phyloP scores from a whole-genome alignment of 2,113 vertebrate genomes.

The Seriola aureovittata region DNA sequence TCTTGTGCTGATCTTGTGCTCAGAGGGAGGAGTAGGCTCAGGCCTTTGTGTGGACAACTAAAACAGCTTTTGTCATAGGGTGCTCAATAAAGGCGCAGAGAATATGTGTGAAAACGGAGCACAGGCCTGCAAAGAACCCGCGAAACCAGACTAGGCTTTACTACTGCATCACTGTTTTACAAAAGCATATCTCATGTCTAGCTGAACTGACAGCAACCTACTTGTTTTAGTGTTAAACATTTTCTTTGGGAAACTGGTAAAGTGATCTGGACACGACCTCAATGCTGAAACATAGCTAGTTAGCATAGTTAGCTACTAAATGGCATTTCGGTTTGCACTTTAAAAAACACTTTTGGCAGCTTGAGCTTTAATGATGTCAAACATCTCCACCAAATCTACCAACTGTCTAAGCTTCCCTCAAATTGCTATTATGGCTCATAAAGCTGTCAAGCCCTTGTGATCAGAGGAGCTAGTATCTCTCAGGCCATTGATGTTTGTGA shows the following conservation, averaged over 20 bases:
- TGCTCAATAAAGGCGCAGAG: constrained; percentile 83
- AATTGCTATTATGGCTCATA: constrained; percentile 43
- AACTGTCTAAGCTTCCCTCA: constrained; percentile 43
- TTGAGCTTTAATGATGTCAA: constrained; percentile 8
- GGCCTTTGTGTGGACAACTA: constrained; percentile 85
- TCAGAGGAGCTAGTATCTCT: constrained; percentile 66
- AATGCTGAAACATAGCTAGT: neutral
- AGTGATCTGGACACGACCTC: constrained; percentile 21
- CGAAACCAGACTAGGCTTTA: constrained; percentile 68
- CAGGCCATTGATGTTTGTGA: constrained; percentile 57
- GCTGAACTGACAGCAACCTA: constrained; percentile 40
- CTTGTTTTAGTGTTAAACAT: constrained; percentile 67
- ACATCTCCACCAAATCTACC: constrained; percentile 22
- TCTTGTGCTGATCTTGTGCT: constrained; percentile 85
- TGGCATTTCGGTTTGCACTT: constrained; percentile 16
- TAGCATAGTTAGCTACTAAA: neutral
- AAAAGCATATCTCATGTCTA: constrained; percentile 67
- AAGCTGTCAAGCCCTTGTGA: constrained; percentile 40
- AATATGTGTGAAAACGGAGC: constrained; percentile 85
- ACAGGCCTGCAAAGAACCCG: constrained; percentile 72
- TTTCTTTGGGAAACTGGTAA: constrained; percentile 62
- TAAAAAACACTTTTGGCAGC: neutral
- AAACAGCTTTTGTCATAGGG: constrained; percentile 87
- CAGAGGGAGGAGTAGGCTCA: constrained; percentile 80
- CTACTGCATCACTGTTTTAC: constrained; percentile 71